Evolutionary conservation across 1,140 invertebrate genomes (phyloP).

Genomic region (Sarcophaga peregrina): DNA sequence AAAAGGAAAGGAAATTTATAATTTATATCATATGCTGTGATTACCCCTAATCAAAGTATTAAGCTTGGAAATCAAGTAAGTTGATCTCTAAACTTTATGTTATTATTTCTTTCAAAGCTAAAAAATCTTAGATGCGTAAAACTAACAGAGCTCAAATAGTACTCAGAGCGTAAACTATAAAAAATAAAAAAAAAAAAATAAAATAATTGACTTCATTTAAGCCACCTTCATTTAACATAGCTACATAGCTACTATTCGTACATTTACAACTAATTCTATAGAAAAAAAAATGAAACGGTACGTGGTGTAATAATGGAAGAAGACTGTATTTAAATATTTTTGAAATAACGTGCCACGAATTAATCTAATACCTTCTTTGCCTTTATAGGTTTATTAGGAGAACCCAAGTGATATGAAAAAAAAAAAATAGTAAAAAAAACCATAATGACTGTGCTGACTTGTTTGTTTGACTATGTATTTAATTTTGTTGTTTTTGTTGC

Average conservation of each 20-base stretch:
- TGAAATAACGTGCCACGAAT: not conserved
- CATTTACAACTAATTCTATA: not conserved
- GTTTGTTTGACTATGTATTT: too few relatives aligned
- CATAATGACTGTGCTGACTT: too few relatives aligned
- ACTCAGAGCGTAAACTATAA: constrained; percentile 16
- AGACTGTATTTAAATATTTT: not conserved
- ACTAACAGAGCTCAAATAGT: not conserved
- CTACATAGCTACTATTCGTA: not conserved
- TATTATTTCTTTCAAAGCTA: too few relatives aligned
- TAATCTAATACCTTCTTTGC: not conserved
- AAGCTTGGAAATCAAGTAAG: too few relatives aligned
- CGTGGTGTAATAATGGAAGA: not conserved
- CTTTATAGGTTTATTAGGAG: not conserved
- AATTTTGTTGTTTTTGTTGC: too few relatives aligned
- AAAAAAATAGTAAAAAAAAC: too few relatives aligned
- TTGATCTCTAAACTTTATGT: too few relatives aligned
- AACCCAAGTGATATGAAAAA: not conserved
- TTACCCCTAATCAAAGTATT: too few relatives aligned
- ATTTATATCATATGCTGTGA: too few relatives aligned
- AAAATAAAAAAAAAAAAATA: not conserved
- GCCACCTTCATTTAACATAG: too few relatives aligned
- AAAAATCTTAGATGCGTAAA: not conserved
- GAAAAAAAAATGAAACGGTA: constrained; percentile 1
- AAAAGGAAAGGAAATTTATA: too few relatives aligned
- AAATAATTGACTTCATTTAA: constrained; percentile 9